Evolutionary conservation across 2,797 vertebrate species (phyloP), one percentile per base, ranked within the genome.

Genomic region (Anguilla anguilla): DNA sequence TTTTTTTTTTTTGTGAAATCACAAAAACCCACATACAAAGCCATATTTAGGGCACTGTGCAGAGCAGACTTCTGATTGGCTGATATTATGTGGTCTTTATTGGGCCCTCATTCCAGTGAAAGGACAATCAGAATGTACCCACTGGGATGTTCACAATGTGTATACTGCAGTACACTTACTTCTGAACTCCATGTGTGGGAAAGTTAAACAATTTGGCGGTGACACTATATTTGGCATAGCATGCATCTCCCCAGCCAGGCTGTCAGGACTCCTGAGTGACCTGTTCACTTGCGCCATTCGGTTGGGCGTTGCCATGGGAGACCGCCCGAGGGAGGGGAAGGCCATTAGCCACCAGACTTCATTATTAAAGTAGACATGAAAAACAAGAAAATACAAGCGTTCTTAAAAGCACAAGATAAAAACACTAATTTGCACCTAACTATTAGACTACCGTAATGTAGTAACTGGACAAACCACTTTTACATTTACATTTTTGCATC

Each of bases 141-240:
- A 31, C 7, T 57, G 9, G 46, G 39, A 46, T 49, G 46, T 10
- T n/a, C 77, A 11, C 43, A 81, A 22, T 81, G 19, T 81, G 43
- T 17, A n/a, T 25, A 46, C 77, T 49, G 43, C 10, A 25, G 10
- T 81, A 79, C 22, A 19, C 77, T 46, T 43, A 77, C 13, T 25
- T 22, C 43, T 51, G 46, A 81, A 49, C 77, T 9, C 39, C 77
- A 77, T 51, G 77, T 81, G 74, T 77, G 74, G 74, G 74, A 77
- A 77, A 77, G 74, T 35, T 81, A 49, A 51, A 46, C 77, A 81
- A 25, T 81, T 81, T 81, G 77, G 46, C 77, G 43, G 15, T 81
- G 77, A 81, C 28, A 81, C 19, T 49, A 81, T 49, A 81, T 77
- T 77, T 77, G 74, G 74, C 74, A 77, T 77, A 77, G 35, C 28